These are phyloP conservation scores for Phycodurus eques DNA, from an alignment of 2,113 vertebrate genomes.

Conservation along the genomic window DNA sequence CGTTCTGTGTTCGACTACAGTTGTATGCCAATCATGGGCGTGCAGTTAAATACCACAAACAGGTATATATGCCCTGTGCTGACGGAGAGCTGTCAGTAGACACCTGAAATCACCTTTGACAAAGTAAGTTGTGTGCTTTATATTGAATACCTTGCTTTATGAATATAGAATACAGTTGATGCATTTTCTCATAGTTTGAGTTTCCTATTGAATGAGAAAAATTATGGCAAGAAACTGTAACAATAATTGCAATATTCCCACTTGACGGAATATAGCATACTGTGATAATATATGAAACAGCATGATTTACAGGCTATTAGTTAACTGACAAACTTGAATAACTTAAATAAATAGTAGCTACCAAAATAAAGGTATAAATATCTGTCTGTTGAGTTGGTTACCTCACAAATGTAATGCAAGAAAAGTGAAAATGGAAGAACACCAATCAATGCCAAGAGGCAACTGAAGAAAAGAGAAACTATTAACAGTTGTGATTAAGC, in stretches of 20 bases:
- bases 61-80: conserved; percentile 15
- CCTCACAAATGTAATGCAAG: background rate
- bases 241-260: background rate
- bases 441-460: background rate
- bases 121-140: conserved; percentile 25
- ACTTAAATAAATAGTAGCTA: background rate
- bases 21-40: background rate
- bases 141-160: background rate
- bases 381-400: background rate
- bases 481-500: background rate
- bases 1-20: no score
- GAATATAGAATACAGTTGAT: background rate
- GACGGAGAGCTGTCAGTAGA: background rate
- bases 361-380: background rate
- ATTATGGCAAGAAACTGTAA: background rate
- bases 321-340: background rate
- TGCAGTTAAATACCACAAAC: conserved; percentile 39
- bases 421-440: background rate
- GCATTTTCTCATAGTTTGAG: background rate
- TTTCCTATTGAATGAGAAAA: background rate
- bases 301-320: background rate
- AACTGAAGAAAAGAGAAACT: background rate
- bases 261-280: background rate
- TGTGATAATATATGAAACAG: background rate
- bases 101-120: background rate